Base-by-base conservation (phyloP, 2,797 vertebrate species). In the Melanotaenia nigrans region DNA sequence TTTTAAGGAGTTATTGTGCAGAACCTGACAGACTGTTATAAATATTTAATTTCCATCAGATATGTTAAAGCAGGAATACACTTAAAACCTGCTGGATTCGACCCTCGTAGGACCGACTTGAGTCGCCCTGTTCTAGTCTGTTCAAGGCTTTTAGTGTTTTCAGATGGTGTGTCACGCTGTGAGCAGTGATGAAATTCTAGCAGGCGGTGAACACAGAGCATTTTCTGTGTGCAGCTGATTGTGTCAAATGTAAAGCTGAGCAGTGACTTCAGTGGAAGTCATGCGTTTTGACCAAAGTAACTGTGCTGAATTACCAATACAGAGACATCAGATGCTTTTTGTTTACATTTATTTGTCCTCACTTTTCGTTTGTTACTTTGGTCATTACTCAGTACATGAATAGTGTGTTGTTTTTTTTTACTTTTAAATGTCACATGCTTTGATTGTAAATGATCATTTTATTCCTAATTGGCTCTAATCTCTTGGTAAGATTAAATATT, bases 201-300 rank as follows among this genome's bases (percentile, higher is more conserved):
- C 65, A 75, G 45, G 61, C 42, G 36, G 42, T 64, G 57, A 72
- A 75, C 33, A 73, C 61, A 59, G 38, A 56, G 56, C 42, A 10
- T 55, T 68, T 35, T 68, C 25, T 73, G 55, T 71, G 24, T 58
- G 14, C 20, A 11, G 18, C 3, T 53, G 38, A 58, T 42, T 53
- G 33, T 57, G 20, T 10, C 64, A 24, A 24, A 38, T 68, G 35
- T 36, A 32, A 42, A 66, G 62, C 24, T 67, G 49, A 62, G 12
- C 22, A 30, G 20, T n/a, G 33, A 54, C n/a, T 32, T 38, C 24
- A 40, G 36, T 38, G 36, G 36, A 38, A 35, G 63, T 35, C 30
- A 16, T 63, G 30, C 12, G 4, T 33, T 57, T 57, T 8, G 18
- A 49, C 20, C 9, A 7, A n/a, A 3, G 20, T 2, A 49, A n/a